Base-by-base conservation (phyloP, 2,113 vertebrate genomes). In the Drymodes brunneopygia region DNA sequence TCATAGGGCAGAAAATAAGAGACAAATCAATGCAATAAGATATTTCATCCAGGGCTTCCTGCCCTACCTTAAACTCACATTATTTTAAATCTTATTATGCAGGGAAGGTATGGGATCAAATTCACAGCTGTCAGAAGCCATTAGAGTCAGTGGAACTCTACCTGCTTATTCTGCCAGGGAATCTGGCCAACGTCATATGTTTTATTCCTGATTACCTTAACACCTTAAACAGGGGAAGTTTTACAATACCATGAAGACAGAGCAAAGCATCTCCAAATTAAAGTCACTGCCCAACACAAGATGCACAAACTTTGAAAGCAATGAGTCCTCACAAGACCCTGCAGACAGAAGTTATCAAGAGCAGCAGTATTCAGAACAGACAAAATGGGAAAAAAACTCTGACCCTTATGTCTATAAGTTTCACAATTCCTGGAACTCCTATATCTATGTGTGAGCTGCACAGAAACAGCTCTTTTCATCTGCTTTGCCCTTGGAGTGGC, bases 31-130 rank as follows among this genome's bases (percentile, higher is more conserved):
- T 94, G 84, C 97, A 97, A 92, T 87, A 90, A 94, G 81, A 72
- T 97, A 97, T 96, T 97, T 97, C 94, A 97, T 92, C 91, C 73
- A 94, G 84, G 58, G 74, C 93, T 95, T 97, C 95, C 89, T 97
- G 71, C 36, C 45, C 60, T 91, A 70, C 54, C 92, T 73, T 86
- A 81, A 89, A 95, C 81, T 96, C 72, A 60, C 70, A 94, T 75
- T 95, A 88, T 92, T 98, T 97, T 78, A 92, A 97, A 95, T 79
- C 81, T 94, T 95, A 95, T 96, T 97, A 94, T 96, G 94, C 78
- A 94, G 93, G 79, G 71, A 96, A 97, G 82, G 77, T 88, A 88
- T 40, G 45, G 69, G 67, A 87, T 89, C 82, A 89, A 69, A 95
- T 93, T 92, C 85, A 86, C 75, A 93, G 36, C 85, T 95, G 73